A percentile compares a stretch with the other conserved stretches of the same genome.
Evolutionary conservation across 2,888 invertebrate genomes (phyloP).

Genomic region (Atethmia centrago): DNA sequence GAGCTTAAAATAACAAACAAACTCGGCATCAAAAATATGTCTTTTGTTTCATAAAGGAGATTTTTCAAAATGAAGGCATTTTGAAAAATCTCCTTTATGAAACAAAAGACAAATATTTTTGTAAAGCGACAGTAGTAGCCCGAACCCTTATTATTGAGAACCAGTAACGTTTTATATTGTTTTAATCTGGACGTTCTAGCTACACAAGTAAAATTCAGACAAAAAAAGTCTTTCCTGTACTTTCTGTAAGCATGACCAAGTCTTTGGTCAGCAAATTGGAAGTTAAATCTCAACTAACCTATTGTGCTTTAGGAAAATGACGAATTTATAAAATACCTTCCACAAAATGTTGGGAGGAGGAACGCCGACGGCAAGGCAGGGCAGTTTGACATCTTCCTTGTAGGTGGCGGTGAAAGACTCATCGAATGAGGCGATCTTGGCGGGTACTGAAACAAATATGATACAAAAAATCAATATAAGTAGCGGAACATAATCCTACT

Average conservation of each 20-base stretch:
- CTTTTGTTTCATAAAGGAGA: no score
- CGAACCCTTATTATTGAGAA: not conserved
- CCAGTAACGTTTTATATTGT: not conserved
- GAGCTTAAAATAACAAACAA: not conserved
- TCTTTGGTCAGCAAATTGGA: not conserved
- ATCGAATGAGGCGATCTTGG: constrained; percentile 98
- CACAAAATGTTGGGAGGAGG: constrained; percentile 97
- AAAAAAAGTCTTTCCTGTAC: not conserved
- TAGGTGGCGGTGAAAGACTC: constrained; percentile 97
- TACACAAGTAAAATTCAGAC: no score
- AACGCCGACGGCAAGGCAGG: constrained; percentile 97
- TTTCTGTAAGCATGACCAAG: not conserved
- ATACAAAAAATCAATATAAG: not conserved
- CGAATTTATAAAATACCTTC: constrained; percentile 90
- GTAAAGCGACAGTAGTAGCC: not conserved
- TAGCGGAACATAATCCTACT: not conserved
- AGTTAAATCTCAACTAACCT: not conserved
- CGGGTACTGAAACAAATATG: constrained; percentile 92
- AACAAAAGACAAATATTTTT: not conserved
- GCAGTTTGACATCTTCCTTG: constrained; percentile 97
- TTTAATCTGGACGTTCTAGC: not conserved
- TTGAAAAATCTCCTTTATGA: not conserved
- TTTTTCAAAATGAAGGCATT: no score
- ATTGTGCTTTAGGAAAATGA: not conserved
- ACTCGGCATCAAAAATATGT: not conserved